Percentiles rank a stretch among this genome's conserved stretches.
phyloP scores from a whole-genome alignment of 1,140 invertebrate species.

The Brachionus angularis region DNA sequence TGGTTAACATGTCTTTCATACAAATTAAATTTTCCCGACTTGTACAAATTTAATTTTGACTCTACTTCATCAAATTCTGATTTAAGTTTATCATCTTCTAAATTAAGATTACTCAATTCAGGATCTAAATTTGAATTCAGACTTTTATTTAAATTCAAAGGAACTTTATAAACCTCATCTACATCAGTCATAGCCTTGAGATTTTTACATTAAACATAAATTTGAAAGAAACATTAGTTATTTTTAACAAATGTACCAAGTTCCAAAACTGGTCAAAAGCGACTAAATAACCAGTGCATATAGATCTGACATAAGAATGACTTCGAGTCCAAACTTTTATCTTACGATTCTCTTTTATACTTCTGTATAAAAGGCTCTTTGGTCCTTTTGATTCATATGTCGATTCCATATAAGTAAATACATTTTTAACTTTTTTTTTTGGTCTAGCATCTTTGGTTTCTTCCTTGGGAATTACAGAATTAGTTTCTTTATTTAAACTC shows the following conservation, averaged over 20 bases:
- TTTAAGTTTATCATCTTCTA: neutral
- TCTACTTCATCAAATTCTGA: constrained; percentile 16
- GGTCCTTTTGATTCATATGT: constrained; percentile 48
- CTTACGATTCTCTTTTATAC: constrained; percentile 51
- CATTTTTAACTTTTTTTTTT: constrained; percentile 41
- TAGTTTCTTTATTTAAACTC: neutral
- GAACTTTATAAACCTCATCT: constrained; percentile 67
- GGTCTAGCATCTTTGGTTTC: neutral
- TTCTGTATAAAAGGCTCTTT: constrained; percentile 49
- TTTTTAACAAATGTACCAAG: constrained; percentile 58
- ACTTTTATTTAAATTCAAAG: constrained; percentile 46
- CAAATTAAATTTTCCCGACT: constrained; percentile 56
- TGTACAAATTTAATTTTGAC: constrained; percentile 19
- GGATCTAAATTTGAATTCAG: constrained; percentile 43
- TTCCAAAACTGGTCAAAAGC: constrained; percentile 95
- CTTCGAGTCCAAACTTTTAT: constrained; percentile 59
- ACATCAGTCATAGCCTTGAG: constrained; percentile 72
- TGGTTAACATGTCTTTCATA: constrained; percentile 69
- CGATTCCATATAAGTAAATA: constrained; percentile 39
- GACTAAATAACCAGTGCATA: constrained; percentile 71
- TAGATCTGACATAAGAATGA: constrained; percentile 66
- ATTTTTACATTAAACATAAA: constrained; percentile 18
- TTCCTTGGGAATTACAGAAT: neutral
- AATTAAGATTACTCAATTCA: neutral
- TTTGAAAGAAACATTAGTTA: neutral